Evolutionary conservation across 2,888 invertebrate genomes (phyloP), one percentile per base, ranked within the genome.

Genomic region (Drosophila suboccidentalis): DNA sequence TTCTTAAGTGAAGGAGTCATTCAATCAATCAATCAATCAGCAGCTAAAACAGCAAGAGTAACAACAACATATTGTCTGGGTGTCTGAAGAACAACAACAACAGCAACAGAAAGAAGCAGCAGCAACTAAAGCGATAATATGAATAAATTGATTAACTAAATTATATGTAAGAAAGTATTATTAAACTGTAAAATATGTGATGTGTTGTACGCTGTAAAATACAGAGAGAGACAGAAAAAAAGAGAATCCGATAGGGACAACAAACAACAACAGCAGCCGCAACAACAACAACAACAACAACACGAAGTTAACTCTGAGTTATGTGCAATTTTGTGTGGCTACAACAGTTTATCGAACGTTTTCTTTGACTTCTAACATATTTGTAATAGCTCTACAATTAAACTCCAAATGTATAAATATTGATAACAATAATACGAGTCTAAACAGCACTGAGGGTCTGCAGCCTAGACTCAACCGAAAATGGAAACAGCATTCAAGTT

Each of bases 151-250:
- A 64, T 69, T 69, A 60, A 70, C 76, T 66, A 81, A 88, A 86
- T 87, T 86, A 83, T 77, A 67, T 88, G 89, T 90, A 90, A 89
- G 87, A 79, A 85, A 87, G 82, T 90, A 90, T 90, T 89, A 90
- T 90, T 90, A 90, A 90, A 90, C 76, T 90, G 90, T 90, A 89
- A 90, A 87, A 82, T 76, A 83, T 90, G 85, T 90, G 89, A 84
- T 87, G 81, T 71, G 75, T 80, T 83, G 72, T 67, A 66, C 43
- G 70, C 44, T 64, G 29, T 64, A 13, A 44, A n/a, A 22, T 1
- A 26, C 22, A 44, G 44, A 19, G 5, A 43, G 2, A 44, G 13
- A 44, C 10, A 44, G 11, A 43, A 19, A 39, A 39, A n/a, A 49
- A 43, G 43, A 61, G 36, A 46, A 46, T 46, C 46, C 49, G 49